phyloP scores from a whole-genome alignment of 2,113 vertebrate species.

The Entelurus aequoreus region DNA sequence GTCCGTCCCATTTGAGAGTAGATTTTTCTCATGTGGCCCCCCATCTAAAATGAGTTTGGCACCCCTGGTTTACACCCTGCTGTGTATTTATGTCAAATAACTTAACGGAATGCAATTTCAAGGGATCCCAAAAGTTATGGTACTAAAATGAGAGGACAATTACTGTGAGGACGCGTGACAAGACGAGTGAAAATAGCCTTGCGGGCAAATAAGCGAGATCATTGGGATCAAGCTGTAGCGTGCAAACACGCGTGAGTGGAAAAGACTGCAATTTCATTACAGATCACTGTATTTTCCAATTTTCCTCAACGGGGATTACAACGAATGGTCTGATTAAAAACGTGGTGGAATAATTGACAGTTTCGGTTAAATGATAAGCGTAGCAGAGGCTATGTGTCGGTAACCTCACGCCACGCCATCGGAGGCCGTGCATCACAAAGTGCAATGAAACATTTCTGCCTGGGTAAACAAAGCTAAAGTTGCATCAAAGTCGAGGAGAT shows the following conservation, averaged over 20 bases:
- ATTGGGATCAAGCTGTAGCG: not conserved
- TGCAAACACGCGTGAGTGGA: not conserved
- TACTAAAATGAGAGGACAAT: too few species aligned
- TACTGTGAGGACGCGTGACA: too few species aligned
- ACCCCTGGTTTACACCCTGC: too few species aligned
- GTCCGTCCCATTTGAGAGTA: too few species aligned
- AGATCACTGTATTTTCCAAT: not conserved
- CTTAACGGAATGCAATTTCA: too few species aligned
- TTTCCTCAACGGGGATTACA: not conserved
- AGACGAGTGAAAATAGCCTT: not conserved
- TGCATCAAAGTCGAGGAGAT: constrained; percentile 54
- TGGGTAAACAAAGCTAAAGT: constrained; percentile 61
- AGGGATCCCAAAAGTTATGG: too few species aligned
- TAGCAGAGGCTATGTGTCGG: too few species aligned
- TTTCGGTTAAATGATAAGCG: too few species aligned
- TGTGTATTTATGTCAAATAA: too few species aligned
- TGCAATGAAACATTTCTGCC: constrained; percentile 55
- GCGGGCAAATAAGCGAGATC: not conserved
- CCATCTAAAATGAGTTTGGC: too few species aligned
- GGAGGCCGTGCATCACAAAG: constrained; percentile 34
- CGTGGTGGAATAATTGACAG: not conserved
- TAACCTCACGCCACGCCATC: constrained; percentile 15
- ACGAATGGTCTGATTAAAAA: not conserved
- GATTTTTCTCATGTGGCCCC: too few species aligned
- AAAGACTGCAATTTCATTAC: not conserved